phyloP scores from a whole-genome alignment of 2,888 invertebrate species.

The Busseola fusca region DNA sequence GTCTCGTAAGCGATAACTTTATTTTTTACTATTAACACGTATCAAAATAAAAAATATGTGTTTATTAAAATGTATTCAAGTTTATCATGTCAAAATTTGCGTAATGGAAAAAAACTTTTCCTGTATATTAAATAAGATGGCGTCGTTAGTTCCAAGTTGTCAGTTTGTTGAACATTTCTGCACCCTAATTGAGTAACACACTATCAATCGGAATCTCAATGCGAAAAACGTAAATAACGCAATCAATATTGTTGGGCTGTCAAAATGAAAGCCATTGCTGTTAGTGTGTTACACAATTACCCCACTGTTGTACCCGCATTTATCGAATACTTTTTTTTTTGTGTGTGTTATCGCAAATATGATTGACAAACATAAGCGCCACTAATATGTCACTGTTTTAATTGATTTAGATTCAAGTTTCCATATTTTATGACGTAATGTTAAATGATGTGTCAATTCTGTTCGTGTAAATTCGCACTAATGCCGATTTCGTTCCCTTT shows the following conservation, averaged over 20 bases:
- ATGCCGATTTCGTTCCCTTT: conserved; percentile 13
- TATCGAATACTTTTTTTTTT: neutral
- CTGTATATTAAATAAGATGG: conserved; percentile 2
- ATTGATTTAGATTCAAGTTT: conserved; percentile 1
- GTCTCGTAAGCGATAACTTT: no score
- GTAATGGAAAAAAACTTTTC: no score
- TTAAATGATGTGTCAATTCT: conserved; percentile 48
- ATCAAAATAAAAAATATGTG: no score
- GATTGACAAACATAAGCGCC: neutral
- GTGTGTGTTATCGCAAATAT: conserved; percentile 8
- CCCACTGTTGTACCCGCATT: neutral
- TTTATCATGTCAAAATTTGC: no score
- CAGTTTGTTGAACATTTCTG: neutral
- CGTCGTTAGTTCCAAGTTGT: neutral
- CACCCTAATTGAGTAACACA: no score
- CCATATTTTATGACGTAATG: conserved; percentile 6
- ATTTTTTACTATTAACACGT: no score
- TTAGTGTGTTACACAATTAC: neutral
- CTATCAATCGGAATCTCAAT: neutral
- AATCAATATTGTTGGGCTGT: neutral
- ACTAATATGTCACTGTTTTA: neutral
- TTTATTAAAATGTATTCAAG: no score
- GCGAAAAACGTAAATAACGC: neutral
- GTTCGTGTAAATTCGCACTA: conserved; percentile 24
- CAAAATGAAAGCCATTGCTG: no score